phyloP scores from a whole-genome alignment of 2,888 invertebrate species.

The Xanthorhoe spadicearia region DNA sequence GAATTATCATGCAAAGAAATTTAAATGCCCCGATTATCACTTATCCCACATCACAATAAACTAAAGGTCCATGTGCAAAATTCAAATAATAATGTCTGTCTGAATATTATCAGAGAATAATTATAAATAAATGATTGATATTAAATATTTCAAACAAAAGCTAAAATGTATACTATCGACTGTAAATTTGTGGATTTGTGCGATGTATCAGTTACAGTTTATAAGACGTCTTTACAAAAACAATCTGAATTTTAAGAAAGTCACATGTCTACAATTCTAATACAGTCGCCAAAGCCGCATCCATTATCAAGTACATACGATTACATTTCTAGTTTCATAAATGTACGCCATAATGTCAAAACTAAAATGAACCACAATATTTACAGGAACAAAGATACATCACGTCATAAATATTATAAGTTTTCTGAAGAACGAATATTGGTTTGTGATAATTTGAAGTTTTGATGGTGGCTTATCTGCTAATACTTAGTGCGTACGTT shows the following conservation, averaged over 20 bases:
- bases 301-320: constrained; percentile 8
- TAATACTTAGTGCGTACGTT: constrained; percentile 11
- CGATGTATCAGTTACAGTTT: constrained; percentile 6
- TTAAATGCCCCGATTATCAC: constrained; percentile 29
- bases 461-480: constrained; percentile 4
- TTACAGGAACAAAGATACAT: constrained; percentile 53
- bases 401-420: constrained; percentile 32
- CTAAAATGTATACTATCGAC: constrained; percentile 23
- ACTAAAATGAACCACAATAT: constrained; percentile 48
- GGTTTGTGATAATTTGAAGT: constrained; percentile 10
- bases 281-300: constrained; percentile 13
- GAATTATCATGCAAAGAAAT: constrained; percentile 32
- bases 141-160: constrained; percentile 18
- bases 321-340: constrained; percentile 31
- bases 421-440: constrained; percentile 15
- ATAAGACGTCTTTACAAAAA: constrained; percentile 1
- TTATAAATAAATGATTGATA: constrained; percentile 19
- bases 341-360: constrained; percentile 50
- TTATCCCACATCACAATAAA: constrained; percentile 16
- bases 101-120: constrained; percentile 29
- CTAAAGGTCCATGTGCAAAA: constrained; percentile 16
- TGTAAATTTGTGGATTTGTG: constrained; percentile 1
- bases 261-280: constrained; percentile 4
- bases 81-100: constrained; percentile 23
- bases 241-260: background rate